Base-by-base conservation (phyloP, 2,797 vertebrate species). In the Cheirogaleus major region DNA sequence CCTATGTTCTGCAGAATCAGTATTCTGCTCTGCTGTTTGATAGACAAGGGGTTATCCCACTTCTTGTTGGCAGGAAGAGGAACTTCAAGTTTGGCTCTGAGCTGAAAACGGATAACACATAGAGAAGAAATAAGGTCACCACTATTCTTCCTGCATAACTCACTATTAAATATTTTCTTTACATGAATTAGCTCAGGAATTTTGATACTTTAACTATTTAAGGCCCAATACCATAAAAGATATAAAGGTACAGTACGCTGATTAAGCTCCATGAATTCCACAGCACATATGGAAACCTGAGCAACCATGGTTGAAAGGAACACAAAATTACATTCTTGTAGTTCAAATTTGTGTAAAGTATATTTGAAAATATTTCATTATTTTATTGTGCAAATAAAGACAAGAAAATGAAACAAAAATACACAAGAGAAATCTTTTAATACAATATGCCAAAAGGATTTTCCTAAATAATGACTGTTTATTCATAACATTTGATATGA, bases 61-160 rank as follows among this genome's bases (percentile, higher is more conserved):
- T 91, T 95, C 73, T 96, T 88, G 85, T 93, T 89, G 95, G 94
- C 96, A 96, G 89, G 75, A 96, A 95, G 25, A 84, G 12, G 35
- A 76, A 70, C 65, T 93, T 96, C 79, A 96, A 73, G 75, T 95
- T 97, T 97, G 86, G 70, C 89, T 95, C 79, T 76, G 79, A 97
- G 50, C 61, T 96, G 89, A 95, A 95, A 96, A 96, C 69, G 35
- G 59, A 87, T 93, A 93, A 76, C 38, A 95, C 73, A 63, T 11
- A 69, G 87, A 97, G 70, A 93, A 95, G 86, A 97, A 97, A 97
- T 89, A 94, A 87, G 75, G 92, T 96, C 93, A 96, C 75, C 80
- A 94, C 75, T 84, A 41, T 63, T 94, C n/a, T 81, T 94, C 57
- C 55, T 41, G 30, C 50, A n/a, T 81, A 94, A 88, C 18, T 87